Conservation (phyloP, 2,797 vertebrate species). For the Crax fasciolata region DNA sequence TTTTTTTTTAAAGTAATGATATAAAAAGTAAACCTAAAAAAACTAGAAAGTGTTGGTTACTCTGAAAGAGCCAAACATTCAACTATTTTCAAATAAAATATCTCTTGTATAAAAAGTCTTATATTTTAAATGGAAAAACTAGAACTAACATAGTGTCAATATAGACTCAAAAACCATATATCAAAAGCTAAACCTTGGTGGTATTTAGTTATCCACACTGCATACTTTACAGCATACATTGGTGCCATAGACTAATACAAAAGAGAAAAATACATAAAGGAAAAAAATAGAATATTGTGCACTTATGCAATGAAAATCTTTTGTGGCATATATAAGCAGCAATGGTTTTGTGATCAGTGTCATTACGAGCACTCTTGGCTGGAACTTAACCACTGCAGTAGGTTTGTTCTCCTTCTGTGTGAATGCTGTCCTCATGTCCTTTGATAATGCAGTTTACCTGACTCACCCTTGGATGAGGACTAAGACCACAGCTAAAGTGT, state of each 20-base stretch:
- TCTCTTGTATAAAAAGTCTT: background rate
- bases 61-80: background rate
- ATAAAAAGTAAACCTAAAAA: background rate
- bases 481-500: background rate
- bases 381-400: background rate
- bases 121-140: background rate
- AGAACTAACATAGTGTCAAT: background rate
- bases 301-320: background rate
- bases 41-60: background rate
- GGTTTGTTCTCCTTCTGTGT: background rate
- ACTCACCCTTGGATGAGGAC: background rate
- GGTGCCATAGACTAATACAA: background rate
- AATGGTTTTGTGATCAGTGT: background rate
- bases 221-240: background rate
- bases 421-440: background rate
- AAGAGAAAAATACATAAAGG: background rate
- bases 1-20: background rate
- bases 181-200: background rate
- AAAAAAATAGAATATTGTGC: background rate
- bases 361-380: background rate
- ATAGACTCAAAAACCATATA: background rate
- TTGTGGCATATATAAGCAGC: background rate
- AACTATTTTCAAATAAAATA: conserved; percentile 7
- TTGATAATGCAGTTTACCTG: background rate
- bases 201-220: background rate